A percentile compares a stretch with the other conserved stretches of the same genome.
phyloP scores from a whole-genome alignment of 2,113 vertebrate genomes.

The Zosterops japonicus region DNA sequence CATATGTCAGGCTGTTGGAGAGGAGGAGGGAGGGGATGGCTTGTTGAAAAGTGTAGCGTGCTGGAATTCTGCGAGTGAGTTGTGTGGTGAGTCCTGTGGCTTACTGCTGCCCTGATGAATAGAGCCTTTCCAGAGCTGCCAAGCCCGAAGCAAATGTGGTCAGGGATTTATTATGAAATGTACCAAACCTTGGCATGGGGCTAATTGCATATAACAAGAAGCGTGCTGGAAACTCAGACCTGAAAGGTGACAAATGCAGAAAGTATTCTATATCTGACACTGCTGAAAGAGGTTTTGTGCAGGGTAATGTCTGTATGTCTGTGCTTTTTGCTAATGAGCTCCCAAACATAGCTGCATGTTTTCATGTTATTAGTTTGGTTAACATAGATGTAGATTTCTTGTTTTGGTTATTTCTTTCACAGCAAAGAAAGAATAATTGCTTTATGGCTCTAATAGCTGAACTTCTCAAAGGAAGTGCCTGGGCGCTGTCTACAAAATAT shows the following conservation, averaged over 20 bases:
- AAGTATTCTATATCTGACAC: slow-evolving; percentile 74
- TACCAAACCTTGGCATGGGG: slow-evolving; percentile 78
- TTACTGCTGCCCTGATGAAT: slow-evolving; percentile 77
- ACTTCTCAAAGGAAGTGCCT: not conserved
- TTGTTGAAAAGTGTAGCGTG: slow-evolving; percentile 73
- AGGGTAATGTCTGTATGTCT: slow-evolving; percentile 71
- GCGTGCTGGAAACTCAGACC: slow-evolving; percentile 74
- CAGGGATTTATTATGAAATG: slow-evolving; percentile 81
- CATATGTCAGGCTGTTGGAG: slow-evolving; percentile 75
- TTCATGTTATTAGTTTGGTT: not conserved
- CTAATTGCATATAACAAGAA: slow-evolving; percentile 80
- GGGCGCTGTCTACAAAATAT: not conserved
- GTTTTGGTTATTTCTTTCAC: slow-evolving; percentile 2
- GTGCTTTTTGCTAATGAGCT: slow-evolving; percentile 72
- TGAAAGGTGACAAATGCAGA: slow-evolving; percentile 78
- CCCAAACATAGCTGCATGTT: not conserved
- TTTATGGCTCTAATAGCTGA: not conserved
- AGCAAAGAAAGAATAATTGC: not conserved
- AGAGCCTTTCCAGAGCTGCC: slow-evolving; percentile 81
- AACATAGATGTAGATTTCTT: not conserved
- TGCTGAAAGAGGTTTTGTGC: slow-evolving; percentile 78
- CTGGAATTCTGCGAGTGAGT: slow-evolving; percentile 71
- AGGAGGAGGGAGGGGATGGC: slow-evolving; percentile 53
- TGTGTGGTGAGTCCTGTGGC: slow-evolving; percentile 68
- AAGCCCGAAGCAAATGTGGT: slow-evolving; percentile 76